Evolutionary conservation across 2,888 invertebrate species (phyloP).

Genomic region (Agrochola lota): DNA sequence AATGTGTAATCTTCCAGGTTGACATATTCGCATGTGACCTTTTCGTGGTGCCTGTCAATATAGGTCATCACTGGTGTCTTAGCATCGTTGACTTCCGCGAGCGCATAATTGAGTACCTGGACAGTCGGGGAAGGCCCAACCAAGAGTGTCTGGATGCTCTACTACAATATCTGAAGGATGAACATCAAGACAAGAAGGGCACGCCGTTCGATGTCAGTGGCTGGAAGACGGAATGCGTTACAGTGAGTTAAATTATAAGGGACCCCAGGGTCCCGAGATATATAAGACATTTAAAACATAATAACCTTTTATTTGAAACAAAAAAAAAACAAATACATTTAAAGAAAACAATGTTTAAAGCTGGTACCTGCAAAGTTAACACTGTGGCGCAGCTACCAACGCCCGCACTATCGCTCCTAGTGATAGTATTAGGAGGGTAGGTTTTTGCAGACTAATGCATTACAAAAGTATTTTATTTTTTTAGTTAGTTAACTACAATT

Average conservation of each 20-base stretch:
- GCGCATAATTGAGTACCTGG: conserved; percentile 95
- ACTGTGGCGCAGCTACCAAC: not conserved
- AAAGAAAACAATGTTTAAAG: not conserved
- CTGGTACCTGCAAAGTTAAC: not conserved
- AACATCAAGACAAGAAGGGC: conserved; percentile 97
- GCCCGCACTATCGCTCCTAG: too few species aligned
- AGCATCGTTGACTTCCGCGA: conserved; percentile 95
- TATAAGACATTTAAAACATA: too few species aligned
- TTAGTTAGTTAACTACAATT: too few species aligned
- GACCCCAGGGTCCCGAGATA: not conserved
- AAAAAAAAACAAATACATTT: too few species aligned
- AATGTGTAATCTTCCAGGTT: conserved; percentile 81
- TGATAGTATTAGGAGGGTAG: not conserved
- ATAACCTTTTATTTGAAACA: too few species aligned
- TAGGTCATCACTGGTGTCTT: conserved; percentile 99
- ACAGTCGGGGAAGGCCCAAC: conserved; percentile 97
- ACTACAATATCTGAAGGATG: conserved; percentile 94
- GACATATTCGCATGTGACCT: conserved; percentile 97
- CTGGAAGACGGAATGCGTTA: conserved; percentile 92
- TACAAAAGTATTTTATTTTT: not conserved
- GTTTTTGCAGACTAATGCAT: not conserved
- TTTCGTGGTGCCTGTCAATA: conserved; percentile 97
- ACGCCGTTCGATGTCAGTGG: conserved; percentile 92
- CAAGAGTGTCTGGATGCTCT: conserved; percentile 93
- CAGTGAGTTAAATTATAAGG: conserved; percentile 75